These are phyloP conservation scores for Pterocles burchelli DNA, from an alignment of 2,113 vertebrate species.

Conservation along the genomic window DNA sequence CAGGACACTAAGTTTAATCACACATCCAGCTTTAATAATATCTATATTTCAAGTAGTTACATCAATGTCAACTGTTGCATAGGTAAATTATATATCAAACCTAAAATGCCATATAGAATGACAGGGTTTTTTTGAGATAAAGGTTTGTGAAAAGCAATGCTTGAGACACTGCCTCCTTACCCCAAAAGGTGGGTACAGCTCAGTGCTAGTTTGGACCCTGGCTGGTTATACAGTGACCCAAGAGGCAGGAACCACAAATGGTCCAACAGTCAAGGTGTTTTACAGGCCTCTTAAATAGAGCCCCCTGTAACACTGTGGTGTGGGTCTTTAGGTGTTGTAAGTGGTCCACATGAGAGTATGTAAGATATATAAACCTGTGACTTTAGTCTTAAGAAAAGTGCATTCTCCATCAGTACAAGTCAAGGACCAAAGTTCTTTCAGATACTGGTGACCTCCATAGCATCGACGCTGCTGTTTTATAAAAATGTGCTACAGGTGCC, in stretches of 20 bases:
- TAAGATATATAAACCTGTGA: not conserved
- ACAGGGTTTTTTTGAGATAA: not conserved
- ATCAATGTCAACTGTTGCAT: not conserved
- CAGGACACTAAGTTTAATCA: not conserved
- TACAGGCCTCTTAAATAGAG: not conserved
- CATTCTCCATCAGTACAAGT: not conserved
- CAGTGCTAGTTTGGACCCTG: not conserved
- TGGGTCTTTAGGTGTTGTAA: not conserved
- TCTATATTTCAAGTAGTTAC: not conserved
- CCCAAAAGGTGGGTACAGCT: not conserved
- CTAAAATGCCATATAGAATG: not conserved
- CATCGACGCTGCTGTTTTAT: not conserved
- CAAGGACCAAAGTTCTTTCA: not conserved
- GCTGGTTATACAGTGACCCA: not conserved
- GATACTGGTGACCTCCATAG: not conserved
- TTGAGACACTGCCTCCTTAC: not conserved
- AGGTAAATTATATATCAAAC: not conserved
- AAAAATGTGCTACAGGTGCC: not conserved
- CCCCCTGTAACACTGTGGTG: not conserved
- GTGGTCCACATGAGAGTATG: not conserved
- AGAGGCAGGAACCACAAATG: not conserved
- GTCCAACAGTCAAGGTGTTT: not conserved
- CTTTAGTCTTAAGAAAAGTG: not conserved
- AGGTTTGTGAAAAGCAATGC: not conserved
- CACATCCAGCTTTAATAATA: not conserved